Evolutionary conservation across 2,113 vertebrate genomes (phyloP).

Genomic region (Mormyrus lacerda): DNA sequence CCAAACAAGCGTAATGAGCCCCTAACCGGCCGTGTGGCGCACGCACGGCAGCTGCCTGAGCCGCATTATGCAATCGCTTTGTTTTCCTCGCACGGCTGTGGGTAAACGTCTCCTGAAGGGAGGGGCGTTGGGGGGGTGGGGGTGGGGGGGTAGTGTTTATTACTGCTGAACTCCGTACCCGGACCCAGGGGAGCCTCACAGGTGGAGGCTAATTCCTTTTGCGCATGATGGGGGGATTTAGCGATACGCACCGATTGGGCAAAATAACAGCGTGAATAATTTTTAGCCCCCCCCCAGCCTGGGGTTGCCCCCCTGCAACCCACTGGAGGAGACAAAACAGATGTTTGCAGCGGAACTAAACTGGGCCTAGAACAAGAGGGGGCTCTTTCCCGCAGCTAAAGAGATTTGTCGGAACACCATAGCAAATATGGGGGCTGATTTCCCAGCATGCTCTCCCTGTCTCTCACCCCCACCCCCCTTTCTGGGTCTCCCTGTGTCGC

Average conservation of each 20-base stretch:
- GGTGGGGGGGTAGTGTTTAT: not conserved
- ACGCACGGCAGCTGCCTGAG: too few relatives aligned
- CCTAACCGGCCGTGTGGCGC: too few relatives aligned
- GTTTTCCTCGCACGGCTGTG: not conserved
- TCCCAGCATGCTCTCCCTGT: not conserved
- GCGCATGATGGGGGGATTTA: not conserved
- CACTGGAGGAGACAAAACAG: constrained; percentile 13
- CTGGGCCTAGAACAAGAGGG: not conserved
- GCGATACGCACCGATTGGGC: not conserved
- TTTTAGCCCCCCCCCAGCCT: not conserved
- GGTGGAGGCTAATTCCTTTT: not conserved
- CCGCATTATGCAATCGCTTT: not conserved
- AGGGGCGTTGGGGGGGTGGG: not conserved
- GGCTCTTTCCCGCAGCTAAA: not conserved
- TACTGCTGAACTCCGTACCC: not conserved
- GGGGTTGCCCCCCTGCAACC: not conserved
- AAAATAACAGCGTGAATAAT: constrained; percentile 9
- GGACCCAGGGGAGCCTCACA: not conserved
- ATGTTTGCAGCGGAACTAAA: constrained; percentile 16
- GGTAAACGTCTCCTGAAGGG: not conserved
- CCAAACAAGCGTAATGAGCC: not conserved
- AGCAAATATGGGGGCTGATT: not conserved
- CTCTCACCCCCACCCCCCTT: too few relatives aligned
- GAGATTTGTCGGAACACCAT: not conserved
- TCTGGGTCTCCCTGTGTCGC: not conserved